Evolutionary conservation across 2,888 invertebrate species (phyloP).

Genomic region (Galeruca laticollis): DNA sequence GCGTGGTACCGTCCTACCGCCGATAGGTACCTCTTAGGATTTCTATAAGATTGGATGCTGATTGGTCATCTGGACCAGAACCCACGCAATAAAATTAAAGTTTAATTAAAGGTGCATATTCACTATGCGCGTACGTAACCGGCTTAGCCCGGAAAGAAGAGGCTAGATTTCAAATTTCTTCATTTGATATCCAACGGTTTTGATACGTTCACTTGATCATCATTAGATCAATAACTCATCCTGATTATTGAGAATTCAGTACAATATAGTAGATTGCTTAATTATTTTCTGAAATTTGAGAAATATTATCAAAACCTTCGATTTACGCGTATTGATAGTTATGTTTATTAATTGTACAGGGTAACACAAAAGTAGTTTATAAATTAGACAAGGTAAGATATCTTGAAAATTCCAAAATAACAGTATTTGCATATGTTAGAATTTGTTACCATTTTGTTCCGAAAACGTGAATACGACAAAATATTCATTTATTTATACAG

Average conservation of each 20-base stretch:
- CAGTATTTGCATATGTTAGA: too few relatives aligned
- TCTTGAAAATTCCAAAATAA: too few relatives aligned
- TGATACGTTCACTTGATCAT: not conserved
- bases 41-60: conserved; percentile 61
- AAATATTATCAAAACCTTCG: too few relatives aligned
- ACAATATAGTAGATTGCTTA: too few relatives aligned
- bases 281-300: too few relatives aligned
- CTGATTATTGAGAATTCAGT: not conserved
- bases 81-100: conserved; percentile 60
- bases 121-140: conserved; percentile 45
- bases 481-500: too few relatives aligned
- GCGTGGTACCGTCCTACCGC: conserved; percentile 63
- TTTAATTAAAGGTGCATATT: conserved; percentile 58
- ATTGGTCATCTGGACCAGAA: conserved; percentile 59
- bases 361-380: too few relatives aligned
- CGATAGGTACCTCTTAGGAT: conserved; percentile 61
- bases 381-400: too few relatives aligned
- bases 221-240: not conserved
- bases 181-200: not conserved
- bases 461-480: too few relatives aligned
- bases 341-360: too few relatives aligned
- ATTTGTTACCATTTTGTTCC: too few relatives aligned
- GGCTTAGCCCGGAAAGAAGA: not conserved
- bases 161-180: not conserved
- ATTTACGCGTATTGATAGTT: too few relatives aligned